Base-by-base conservation (phyloP, 2,797 vertebrate species). In the Danio choprae region DNA sequence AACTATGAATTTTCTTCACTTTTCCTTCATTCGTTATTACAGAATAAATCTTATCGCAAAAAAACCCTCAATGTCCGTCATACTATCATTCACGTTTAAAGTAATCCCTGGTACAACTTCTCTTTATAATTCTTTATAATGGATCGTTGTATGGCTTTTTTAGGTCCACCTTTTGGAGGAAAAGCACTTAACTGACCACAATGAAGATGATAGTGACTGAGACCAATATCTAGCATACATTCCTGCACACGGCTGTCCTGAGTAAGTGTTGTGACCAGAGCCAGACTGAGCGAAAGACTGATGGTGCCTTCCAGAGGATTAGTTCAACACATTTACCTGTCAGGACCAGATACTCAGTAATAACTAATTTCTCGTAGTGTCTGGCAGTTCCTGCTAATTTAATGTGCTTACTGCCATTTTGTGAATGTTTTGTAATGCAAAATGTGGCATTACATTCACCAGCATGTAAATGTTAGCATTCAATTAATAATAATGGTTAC, bases 111-210 rank as follows among this genome's bases (percentile, higher is more conserved):
- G 36, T 10, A 78, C 60, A 46, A 1, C 15, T 60, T 29, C 44
- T 38, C 15, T 81, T 38, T 62, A 64, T 58, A 48, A 12, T 43
- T 38, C 15, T 79, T 38, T 62, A 59, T 44, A 48, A 9, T 43
- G 20, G 4, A 10, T 50, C 59, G 7, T 12, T 4, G 12, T 70
- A 40, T 82, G 29, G 60, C 7, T 71, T 75, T 43, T 53, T 22
- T 63, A 86, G 85, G 81, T 84, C 18, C 80, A 75, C 6, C 70
- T 84, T 29, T 69, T 86, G 70, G 74, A 63, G 55, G 85, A 83
- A 10, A 83, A 78, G 58, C 64, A 62, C 18, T 73, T 81, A 69
- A 46, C 36, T 4, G 77, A 84, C 41, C 78, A 60, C 41, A 84
- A 29, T n/a, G 50, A 44, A 29, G 73, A 69, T 36, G 85, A 79